Evolutionary conservation across 2,113 vertebrate species (phyloP).

Genomic region (Nipponia nippon): DNA sequence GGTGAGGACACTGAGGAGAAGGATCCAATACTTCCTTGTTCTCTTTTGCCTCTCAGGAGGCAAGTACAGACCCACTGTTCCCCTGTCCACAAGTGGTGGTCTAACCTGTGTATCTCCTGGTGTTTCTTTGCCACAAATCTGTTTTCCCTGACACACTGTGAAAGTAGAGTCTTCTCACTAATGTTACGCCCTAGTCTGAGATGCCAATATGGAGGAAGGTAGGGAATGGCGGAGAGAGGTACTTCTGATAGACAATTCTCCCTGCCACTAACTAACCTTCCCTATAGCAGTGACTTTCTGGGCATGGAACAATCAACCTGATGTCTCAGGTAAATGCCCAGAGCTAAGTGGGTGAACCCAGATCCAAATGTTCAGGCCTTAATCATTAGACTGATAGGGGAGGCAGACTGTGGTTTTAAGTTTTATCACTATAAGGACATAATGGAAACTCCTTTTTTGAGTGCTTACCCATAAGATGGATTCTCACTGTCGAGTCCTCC

Average conservation of each 20-base stretch:
- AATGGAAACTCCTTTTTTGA: neutral
- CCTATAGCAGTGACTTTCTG: neutral
- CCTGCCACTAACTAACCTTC: neutral
- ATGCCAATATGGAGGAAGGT: neutral
- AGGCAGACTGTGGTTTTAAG: neutral
- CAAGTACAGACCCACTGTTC: neutral
- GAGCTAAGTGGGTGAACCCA: neutral
- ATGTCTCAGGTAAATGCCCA: rapidly evolving
- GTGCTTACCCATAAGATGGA: neutral
- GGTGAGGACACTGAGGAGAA: neutral
- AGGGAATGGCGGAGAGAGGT: neutral
- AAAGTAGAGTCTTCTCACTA: neutral
- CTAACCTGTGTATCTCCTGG: neutral
- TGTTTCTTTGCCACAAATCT: neutral
- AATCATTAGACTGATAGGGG: neutral
- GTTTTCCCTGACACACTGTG: neutral
- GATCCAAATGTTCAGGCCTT: neutral
- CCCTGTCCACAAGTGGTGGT: neutral
- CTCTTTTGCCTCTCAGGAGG: neutral
- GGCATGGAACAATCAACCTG: neutral
- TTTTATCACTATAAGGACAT: neutral
- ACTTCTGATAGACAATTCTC: neutral
- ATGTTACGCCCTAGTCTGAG: neutral
- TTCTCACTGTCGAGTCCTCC: neutral
- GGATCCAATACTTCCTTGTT: neutral